A percentile compares a stretch with the other conserved stretches of the same genome.
phyloP scores from a whole-genome alignment of 2,888 invertebrate species.

The Phlogophora meticulosa region DNA sequence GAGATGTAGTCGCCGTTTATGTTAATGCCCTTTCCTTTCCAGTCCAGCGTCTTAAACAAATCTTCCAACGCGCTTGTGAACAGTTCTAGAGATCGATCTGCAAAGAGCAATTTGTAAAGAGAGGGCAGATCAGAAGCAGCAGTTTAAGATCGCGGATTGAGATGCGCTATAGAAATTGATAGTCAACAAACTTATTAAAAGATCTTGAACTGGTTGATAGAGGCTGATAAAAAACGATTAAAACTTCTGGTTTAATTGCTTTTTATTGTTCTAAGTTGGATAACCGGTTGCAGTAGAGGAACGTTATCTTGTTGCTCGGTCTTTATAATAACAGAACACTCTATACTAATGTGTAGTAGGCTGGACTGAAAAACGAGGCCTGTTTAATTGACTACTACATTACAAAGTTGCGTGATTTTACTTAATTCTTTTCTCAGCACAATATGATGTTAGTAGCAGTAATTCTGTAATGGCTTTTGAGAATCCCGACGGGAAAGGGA shows the following conservation, averaged over 20 bases:
- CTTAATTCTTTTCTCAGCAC: background rate
- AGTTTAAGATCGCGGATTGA: too few relatives aligned
- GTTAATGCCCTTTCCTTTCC: too few relatives aligned
- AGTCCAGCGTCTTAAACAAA: too few relatives aligned
- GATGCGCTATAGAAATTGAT: too few relatives aligned
- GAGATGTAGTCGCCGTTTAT: too few relatives aligned
- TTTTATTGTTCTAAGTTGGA: conserved; percentile 4
- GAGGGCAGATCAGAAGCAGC: too few relatives aligned
- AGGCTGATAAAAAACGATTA: conserved; percentile 3
- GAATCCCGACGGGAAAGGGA: background rate
- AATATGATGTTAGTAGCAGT: background rate
- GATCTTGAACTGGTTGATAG: background rate
- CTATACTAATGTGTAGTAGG: background rate
- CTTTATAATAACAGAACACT: background rate
- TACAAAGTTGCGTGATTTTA: background rate
- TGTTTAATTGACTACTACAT: background rate
- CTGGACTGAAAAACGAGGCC: background rate
- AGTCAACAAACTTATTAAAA: too few relatives aligned
- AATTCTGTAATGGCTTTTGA: background rate
- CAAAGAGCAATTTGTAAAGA: too few relatives aligned
- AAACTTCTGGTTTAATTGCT: conserved; percentile 2
- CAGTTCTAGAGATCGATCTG: too few relatives aligned
- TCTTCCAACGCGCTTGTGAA: too few relatives aligned
- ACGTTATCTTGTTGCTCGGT: background rate
- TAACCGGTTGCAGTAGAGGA: background rate